These are phyloP conservation scores for Megalopta genalis DNA, from an alignment of 1,140 invertebrate genomes.

Conservation along the genomic window DNA sequence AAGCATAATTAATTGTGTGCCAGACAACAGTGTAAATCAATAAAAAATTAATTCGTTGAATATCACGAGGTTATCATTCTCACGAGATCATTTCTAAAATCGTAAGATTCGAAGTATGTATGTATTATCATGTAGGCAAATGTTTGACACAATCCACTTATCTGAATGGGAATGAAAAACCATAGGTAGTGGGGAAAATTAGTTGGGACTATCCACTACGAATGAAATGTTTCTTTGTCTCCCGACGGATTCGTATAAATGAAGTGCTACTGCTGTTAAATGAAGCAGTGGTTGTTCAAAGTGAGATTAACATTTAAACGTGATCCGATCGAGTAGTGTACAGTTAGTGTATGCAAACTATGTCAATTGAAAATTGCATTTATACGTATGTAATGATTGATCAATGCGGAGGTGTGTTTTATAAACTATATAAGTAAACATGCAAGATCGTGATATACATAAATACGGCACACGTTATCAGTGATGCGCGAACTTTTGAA, in stretches of 20 bases:
- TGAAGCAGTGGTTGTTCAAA: background rate
- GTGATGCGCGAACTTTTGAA: constrained; percentile 26
- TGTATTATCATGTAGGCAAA: no score
- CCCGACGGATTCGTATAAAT: background rate
- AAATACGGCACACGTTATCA: background rate
- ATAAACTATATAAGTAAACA: background rate
- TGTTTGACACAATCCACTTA: no score
- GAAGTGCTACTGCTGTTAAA: background rate
- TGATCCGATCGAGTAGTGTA: background rate
- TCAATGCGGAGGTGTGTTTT: background rate
- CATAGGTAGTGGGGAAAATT: no score
- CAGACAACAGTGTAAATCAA: no score
- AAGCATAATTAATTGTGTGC: no score
- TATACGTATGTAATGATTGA: background rate
- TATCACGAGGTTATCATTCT: no score
- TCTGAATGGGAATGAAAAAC: no score
- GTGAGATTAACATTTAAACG: background rate
- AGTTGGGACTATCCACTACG: no score
- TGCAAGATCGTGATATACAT: background rate
- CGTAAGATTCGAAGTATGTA: no score
- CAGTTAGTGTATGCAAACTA: background rate
- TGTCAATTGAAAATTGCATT: background rate
- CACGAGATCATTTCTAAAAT: no score
- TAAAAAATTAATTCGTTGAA: no score
- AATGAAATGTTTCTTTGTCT: no score